Evolutionary conservation across 2,113 vertebrate genomes (phyloP), one percentile per base, ranked within the genome.

Genomic region (Bos indicus): DNA sequence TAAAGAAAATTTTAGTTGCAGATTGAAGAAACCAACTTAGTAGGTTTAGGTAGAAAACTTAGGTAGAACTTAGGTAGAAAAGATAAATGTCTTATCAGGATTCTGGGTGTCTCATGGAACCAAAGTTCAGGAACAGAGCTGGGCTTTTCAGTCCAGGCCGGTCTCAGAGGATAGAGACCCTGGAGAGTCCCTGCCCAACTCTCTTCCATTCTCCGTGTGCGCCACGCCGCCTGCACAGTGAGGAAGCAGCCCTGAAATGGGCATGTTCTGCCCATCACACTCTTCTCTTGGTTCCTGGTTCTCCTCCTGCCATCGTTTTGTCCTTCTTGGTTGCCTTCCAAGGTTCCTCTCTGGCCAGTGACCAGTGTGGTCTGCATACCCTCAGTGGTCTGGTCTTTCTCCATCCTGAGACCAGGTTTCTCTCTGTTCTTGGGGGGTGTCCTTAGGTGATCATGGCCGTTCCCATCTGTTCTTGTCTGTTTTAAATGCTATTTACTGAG

Each of bases 211-310:
- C 15, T 26, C 28, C 8, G 13, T 30, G 19, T 19, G 28, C 1
- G 13, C 30, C 6, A 11, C 0, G 1, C 59, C 3, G 14, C 4
- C 5, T 52, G 59, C 2, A 1, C 28, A 30, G 78, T 5, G 5
- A 36, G n/a, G 43, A 57, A 43, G 5, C 7, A n/a, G 62, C 52
- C 52, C 64, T 51, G 56, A 85, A 12, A 30, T 16, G 87, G 46
- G 13, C 2, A 1, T 67, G n/a, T 17, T 23, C 40, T 77, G 7
- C 48, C 36, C 25, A 78, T 51, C 25, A 8, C 51, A 15, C 13
- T 56, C 25, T 56, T 25, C 16, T 86, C 64, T 80, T 15, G 6
- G 48, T 28, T 83, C 71, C 60, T 33, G 56, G 23, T n/a, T 48
- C 56, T 59, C 33, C 21, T 56, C 1, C 59, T 62, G 1, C 17